These are phyloP conservation scores for Neolamprologus falcicula DNA, from an alignment of 2,113 vertebrate genomes.

Conservation along the genomic window DNA sequence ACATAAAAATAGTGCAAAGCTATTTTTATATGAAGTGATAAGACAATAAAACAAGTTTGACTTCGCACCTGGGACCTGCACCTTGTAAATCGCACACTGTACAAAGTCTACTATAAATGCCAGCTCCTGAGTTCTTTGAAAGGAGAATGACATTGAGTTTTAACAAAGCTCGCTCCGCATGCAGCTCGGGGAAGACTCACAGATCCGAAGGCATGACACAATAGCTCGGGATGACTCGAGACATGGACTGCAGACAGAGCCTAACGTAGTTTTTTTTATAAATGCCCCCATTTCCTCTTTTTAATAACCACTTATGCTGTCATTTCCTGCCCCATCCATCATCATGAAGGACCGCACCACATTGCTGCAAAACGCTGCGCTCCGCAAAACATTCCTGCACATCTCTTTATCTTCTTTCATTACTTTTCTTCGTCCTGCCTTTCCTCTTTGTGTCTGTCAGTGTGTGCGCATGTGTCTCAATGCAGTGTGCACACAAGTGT, in stretches of 20 bases:
- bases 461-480: background rate
- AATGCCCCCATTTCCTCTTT: constrained; percentile 63
- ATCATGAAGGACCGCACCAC: constrained; percentile 34
- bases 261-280: constrained; percentile 45
- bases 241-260: constrained; percentile 13
- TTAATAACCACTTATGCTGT: constrained; percentile 69
- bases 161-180: constrained; percentile 13
- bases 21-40: constrained; percentile 35
- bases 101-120: constrained; percentile 24
- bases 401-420: background rate
- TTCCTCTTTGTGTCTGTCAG: background rate
- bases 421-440: background rate
- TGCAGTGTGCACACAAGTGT: background rate
- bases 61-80: constrained; percentile 25
- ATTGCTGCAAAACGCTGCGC: constrained; percentile 25
- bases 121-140: background rate
- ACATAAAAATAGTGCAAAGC: constrained; percentile 10
- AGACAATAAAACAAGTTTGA: constrained; percentile 24
- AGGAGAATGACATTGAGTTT: constrained; percentile 21
- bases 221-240: constrained; percentile 19
- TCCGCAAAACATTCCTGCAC: constrained; percentile 20
- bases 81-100: constrained; percentile 14
- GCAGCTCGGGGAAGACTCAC: background rate
- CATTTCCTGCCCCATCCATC: constrained; percentile 66
- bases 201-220: constrained; percentile 41